Conservation (phyloP, 2,888 invertebrate genomes). For the Zygothrica quintamaculata region DNA sequence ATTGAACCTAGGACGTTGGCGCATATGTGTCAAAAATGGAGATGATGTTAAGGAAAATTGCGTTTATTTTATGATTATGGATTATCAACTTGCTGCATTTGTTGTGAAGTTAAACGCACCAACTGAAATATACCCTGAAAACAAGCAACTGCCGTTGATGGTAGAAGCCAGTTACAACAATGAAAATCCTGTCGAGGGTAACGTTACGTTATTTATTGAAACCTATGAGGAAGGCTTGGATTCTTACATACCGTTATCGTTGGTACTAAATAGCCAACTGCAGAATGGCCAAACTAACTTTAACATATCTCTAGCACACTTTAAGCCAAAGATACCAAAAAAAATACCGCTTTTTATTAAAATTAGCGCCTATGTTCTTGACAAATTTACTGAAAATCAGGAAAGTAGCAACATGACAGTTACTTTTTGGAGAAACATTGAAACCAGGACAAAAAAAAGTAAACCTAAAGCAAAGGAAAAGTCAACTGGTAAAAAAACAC, state of each 20-base stretch:
- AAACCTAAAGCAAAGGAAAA: too few species aligned
- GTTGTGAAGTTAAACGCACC: constrained; percentile 1
- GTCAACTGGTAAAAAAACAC: too few species aligned
- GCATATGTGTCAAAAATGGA: constrained; percentile 37
- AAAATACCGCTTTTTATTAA: background rate
- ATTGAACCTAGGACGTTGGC: constrained; percentile 39
- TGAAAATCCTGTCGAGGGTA: constrained; percentile 1
- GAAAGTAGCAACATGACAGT: background rate
- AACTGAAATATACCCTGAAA: background rate
- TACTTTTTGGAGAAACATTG: background rate
- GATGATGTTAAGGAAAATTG: background rate
- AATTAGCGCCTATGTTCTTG: constrained; percentile 8
- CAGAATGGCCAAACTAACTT: constrained; percentile 6
- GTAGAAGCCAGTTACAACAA: constrained; percentile 12
- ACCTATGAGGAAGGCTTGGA: background rate
- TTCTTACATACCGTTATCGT: background rate
- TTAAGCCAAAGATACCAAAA: fast-evolving
- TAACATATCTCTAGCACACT: background rate
- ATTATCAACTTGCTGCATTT: background rate
- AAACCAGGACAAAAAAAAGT: too few species aligned
- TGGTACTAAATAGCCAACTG: background rate
- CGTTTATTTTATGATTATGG: constrained; percentile 1
- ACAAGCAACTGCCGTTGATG: background rate
- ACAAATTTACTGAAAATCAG: background rate
- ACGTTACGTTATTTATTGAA: background rate